Base-by-base conservation (phyloP, 2,113 vertebrate genomes). In the Menura novaehollandiae region DNA sequence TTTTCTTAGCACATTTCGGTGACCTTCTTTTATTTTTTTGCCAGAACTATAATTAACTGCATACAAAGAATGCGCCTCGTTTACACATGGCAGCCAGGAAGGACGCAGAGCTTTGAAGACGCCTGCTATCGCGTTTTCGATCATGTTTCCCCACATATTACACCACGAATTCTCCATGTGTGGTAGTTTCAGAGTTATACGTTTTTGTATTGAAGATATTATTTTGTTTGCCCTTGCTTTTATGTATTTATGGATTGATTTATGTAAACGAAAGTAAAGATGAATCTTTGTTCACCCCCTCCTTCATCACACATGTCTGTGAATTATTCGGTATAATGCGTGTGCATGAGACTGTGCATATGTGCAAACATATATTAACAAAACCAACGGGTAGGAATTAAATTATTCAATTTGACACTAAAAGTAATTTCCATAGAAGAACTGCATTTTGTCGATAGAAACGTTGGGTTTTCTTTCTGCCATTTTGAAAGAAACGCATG, bases 1-100 rank as follows among this genome's bases (percentile, higher is more conserved):
- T 91, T 84, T 96, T 95, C 73, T 88, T 72, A 86, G 39, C 41
- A 85, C 56, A 86, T 74, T 86, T 89, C 76, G 1, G 60, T 63
- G 47, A 87, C 51, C 18, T 7, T 52, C 23, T 51, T 86, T 89
- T 73, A 19, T 85, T 77, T 93, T 76, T 72, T 64, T 43, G 22
- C 58, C 91, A 96, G 68, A 69, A 62, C 55, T 77, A 75, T 91
- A 97, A 96, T 94, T 84, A 96, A 95, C 75, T 93, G 63, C 97
- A 93, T 95, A 85, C 94, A 92, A 91, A 78, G 78, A 96, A 89
- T 47, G 44, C 46, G n/a, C 41, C 44, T 77, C 73, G 62, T 91
- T 95, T 68, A 85, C 83, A 97, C 85, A 96, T 92, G 88, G 92
- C 96, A 89, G 71, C 91, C 95, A 74, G 85, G 55, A 67, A 16